A percentile compares a stretch with the other conserved stretches of the same genome.
phyloP scores from a whole-genome alignment of 2,888 invertebrate species.

The Junonia oenone region DNA sequence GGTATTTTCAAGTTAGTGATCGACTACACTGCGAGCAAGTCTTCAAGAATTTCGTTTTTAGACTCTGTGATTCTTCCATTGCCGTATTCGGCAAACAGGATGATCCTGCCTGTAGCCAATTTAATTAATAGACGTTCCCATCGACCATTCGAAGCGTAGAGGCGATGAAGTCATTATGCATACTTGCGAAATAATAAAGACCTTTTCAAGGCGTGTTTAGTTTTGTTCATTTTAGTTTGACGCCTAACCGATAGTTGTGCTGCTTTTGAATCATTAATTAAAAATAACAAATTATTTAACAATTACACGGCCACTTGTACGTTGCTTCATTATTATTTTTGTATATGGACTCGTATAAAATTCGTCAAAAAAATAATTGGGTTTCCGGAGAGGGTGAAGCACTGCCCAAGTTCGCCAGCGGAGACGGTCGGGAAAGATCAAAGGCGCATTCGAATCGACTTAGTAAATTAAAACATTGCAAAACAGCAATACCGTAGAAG shows the following conservation, averaged over 20 bases:
- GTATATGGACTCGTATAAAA: slow-evolving; percentile 2
- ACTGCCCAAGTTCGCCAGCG: slow-evolving; percentile 32
- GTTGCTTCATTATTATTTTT: slow-evolving; percentile 13
- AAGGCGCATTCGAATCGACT: slow-evolving; percentile 44
- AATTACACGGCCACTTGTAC: slow-evolving; percentile 4
- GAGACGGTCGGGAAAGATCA: slow-evolving; percentile 67
- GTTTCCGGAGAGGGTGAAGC: slow-evolving; percentile 19
- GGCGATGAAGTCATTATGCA: slow-evolving; percentile 63
- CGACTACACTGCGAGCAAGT: slow-evolving; percentile 40
- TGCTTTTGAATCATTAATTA: slow-evolving; percentile 31
- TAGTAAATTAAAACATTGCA: slow-evolving; percentile 75
- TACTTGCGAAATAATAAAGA: slow-evolving; percentile 52
- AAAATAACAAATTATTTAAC: slow-evolving; percentile 17
- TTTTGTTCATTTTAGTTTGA: slow-evolving; percentile 34
- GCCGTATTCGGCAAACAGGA: slow-evolving; percentile 53
- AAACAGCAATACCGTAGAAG: slow-evolving; percentile 62
- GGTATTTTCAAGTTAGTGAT: slow-evolving; percentile 50
- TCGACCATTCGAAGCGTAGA: slow-evolving; percentile 37
- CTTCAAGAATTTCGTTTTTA: slow-evolving; percentile 59
- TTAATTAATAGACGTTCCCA: slow-evolving; percentile 59
- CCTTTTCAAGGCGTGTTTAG: slow-evolving; percentile 25
- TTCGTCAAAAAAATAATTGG: slow-evolving; percentile 13
- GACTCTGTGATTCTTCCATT: slow-evolving; percentile 44
- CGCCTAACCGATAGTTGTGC: slow-evolving; percentile 32
- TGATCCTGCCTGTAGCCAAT: slow-evolving; percentile 48